A percentile compares a stretch with the other conserved stretches of the same genome.
These are phyloP conservation scores for Paracanthobrama guichenoti DNA, from an alignment of 2,113 vertebrate genomes.

Conservation along the genomic window DNA sequence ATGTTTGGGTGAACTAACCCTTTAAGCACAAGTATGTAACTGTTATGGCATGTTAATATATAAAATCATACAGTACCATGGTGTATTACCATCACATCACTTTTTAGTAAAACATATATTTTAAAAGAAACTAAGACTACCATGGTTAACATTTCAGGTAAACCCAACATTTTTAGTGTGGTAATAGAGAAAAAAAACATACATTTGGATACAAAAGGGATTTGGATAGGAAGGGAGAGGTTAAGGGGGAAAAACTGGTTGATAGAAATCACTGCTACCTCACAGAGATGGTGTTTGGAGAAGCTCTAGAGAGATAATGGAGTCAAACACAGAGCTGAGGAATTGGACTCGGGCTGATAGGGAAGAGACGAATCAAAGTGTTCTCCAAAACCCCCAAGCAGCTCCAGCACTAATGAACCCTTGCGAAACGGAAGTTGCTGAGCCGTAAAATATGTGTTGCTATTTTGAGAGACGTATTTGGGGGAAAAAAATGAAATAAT, in stretches of 20 bases:
- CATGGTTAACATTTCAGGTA: neutral
- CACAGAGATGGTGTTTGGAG: constrained; percentile 24
- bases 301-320: constrained; percentile 28
- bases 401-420: constrained; percentile 47
- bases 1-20: too few relatives aligned
- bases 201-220: neutral
- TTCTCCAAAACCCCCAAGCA: constrained; percentile 36
- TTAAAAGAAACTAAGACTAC: neutral
- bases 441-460: neutral
- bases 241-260: neutral
- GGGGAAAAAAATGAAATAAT: neutral
- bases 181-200: neutral
- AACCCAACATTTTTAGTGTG: neutral
- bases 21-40: neutral
- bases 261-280: constrained; percentile 6
- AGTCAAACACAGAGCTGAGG: constrained; percentile 41
- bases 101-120: neutral
- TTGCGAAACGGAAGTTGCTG: constrained; percentile 24
- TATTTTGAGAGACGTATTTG: constrained; percentile 10
- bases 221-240: neutral
- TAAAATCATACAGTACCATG: neutral
- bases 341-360: constrained; percentile 4
- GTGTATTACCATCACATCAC: neutral
- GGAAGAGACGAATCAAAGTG: constrained; percentile 19
- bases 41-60: neutral